Base-by-base conservation (phyloP, 2,888 invertebrate genomes). In the Lissonota sp. region DNA sequence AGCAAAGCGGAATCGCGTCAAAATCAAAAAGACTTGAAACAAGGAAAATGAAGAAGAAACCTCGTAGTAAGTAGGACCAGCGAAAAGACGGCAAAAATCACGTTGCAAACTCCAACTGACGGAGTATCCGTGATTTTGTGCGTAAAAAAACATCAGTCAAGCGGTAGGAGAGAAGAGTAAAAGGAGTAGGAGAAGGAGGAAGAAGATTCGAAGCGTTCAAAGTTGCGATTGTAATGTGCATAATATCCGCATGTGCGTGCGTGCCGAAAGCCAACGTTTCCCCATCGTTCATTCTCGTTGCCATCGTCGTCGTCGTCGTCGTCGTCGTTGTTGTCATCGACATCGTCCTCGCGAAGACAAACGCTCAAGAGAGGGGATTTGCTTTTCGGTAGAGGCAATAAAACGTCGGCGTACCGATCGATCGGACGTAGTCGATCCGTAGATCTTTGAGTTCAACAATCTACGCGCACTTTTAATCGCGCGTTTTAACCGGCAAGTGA, bases 331-430 rank as follows among this genome's bases (percentile, higher is more conserved):
- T 26, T 49, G 62, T 53, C 51, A 40, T 67, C 75, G 64, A n/a
- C n/a, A 6, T 49, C 46, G 73, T 63, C 37, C 44, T 64, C 57
- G 69, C 39, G 53, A 12, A 69, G 14, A 40, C 53, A 57, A 26
- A 51, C 14, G 10, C 64, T 58, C 62, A 49, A 63, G 83, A 81
- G 86, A 85, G 88, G 84, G 85, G 58, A 49, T 67, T 10, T 39
- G 55, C 82, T 86, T 88, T 88, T 88, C 82, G 85, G 81, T 84
- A 80, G 82, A 80, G 82, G 85, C 79, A 86, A 88, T 88, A 88
- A 88, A 88, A 77, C 79, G 67, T 80, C 82, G 84, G 79, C 69
- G 80, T 39, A 58, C 57, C 78, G 80, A 86, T 85, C 83, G 84
- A 78, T 82, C 83, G 70, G 77, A 81, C 82, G 85, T 84, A 88